A percentile compares a stretch with the other conserved stretches of the same genome.
Evolutionary conservation across 1,140 invertebrate genomes (phyloP).

Genomic region (Nasonia giraulti): DNA sequence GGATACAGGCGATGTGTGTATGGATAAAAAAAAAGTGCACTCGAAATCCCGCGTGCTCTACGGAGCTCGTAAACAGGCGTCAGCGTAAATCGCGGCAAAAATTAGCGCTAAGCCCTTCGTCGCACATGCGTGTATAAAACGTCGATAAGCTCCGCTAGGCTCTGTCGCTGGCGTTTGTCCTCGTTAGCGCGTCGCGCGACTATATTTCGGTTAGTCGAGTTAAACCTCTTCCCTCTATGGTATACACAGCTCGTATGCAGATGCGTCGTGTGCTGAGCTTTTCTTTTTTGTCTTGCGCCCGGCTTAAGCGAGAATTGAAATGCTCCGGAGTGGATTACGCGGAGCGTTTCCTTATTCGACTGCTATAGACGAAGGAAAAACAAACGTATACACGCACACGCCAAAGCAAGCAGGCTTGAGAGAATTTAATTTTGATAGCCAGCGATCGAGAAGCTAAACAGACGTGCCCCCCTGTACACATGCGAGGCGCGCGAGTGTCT

Average conservation of each 20-base stretch:
- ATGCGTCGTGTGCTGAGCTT: neutral
- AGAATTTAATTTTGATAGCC: no score
- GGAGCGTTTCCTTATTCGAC: no score
- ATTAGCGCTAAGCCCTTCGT: conserved; percentile 65
- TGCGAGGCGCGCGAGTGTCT: no score
- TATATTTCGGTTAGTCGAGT: conserved; percentile 68
- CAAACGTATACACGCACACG: no score
- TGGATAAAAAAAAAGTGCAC: neutral
- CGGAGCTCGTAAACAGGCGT: conserved; percentile 26
- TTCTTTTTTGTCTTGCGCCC: neutral
- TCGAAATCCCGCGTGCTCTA: neutral
- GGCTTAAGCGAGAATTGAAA: neutral
- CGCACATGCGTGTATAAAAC: conserved; percentile 54
- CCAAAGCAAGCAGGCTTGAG: no score
- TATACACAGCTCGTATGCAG: neutral
- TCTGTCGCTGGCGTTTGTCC: conserved; percentile 55
- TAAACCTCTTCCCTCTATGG: conserved; percentile 44
- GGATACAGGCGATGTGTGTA: no score
- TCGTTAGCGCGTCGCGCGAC: conserved; percentile 61
- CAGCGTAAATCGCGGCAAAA: conserved; percentile 58
- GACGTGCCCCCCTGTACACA: no score
- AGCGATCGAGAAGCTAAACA: no score
- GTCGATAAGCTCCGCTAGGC: neutral
- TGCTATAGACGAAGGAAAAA: no score
- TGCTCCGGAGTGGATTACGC: no score